Base-by-base conservation (phyloP, 2,888 invertebrate species). In the Podotricha telesiphe region DNA sequence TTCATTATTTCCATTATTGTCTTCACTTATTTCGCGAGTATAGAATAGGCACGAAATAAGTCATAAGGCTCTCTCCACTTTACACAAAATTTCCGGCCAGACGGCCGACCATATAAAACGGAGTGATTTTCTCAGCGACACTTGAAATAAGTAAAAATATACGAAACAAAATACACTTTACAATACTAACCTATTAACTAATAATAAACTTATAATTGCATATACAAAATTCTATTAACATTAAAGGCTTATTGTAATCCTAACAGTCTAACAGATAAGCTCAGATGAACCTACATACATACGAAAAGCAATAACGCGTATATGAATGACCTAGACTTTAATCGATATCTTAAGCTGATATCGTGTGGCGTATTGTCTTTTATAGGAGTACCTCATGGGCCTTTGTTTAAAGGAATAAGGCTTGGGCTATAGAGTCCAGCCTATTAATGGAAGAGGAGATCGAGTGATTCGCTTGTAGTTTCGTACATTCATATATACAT, bases 321-420 rank as follows among this genome's bases (percentile, higher is more conserved):
- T 69, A 67, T 65, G 68, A 73, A 69, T 69, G 70, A 67, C 73
- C 72, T 72, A 70, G 58, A 64, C 66, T 66, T 45, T 71, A 71
- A 72, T 74, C 71, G 74, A 75, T 74, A 68, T 68, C 50, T 64
- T 70, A 73, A 72, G 67, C 71, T 65, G 70, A 73, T 75, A 71
- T 62, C 71, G 73, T 70, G 72, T 34, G 48, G 34, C 86, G 88
- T 87, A 90, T 90, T 91, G 90, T 70, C 62, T 69, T 45, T 28
- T 56, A 55, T 56, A 66, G 56, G 40, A 65, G 10, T 70, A 63
- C 58, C 50, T 42, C 11, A 10, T 62, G 20, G 20, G 2, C 20
- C 15, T 20, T 58, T 59, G 59, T 59, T 59, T 20, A 11, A n/a
- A 6, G 45, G 10, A 45, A 22, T 58, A 42, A 19, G 13, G 45